A percentile compares a stretch with the other conserved stretches of the same genome.
Conservation (phyloP, 2,113 vertebrate species). For the Misgurnus anguillicaudatus region DNA sequence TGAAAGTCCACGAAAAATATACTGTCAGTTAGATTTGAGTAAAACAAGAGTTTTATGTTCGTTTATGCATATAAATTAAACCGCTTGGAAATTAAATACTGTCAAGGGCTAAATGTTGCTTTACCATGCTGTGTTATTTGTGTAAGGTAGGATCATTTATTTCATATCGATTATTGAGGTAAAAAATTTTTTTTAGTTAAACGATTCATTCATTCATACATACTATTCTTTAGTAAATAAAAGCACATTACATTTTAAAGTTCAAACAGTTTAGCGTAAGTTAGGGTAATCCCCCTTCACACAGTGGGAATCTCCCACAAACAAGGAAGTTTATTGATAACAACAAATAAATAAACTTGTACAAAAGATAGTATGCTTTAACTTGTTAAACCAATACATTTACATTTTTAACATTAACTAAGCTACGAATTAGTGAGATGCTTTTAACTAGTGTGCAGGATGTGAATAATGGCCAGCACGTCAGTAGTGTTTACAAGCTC, state of each 20-base stretch:
- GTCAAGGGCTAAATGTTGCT: no score
- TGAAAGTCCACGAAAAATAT: not conserved
- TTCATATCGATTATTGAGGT: no score
- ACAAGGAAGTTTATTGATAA: conserved; percentile 50
- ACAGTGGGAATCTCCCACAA: conserved; percentile 56
- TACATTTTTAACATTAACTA: not conserved
- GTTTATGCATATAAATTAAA: no score
- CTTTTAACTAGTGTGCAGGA: no score
- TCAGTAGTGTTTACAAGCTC: not conserved
- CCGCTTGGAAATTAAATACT: no score
- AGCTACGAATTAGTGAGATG: no score
- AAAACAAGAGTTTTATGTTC: no score
- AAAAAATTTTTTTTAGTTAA: no score
- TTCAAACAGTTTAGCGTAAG: not conserved
- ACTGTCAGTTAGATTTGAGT: no score
- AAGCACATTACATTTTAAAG: not conserved
- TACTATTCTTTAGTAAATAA: not conserved
- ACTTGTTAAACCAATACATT: not conserved
- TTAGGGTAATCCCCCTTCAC: conserved; percentile 57
- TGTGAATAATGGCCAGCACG: no score
- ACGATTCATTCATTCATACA: not conserved
- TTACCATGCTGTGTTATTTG: no score
- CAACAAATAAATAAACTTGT: not conserved
- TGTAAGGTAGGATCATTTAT: no score
- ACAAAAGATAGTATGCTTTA: not conserved